Base-by-base conservation (phyloP, 2,888 invertebrate genomes). In the Dilophus febrilis region DNA sequence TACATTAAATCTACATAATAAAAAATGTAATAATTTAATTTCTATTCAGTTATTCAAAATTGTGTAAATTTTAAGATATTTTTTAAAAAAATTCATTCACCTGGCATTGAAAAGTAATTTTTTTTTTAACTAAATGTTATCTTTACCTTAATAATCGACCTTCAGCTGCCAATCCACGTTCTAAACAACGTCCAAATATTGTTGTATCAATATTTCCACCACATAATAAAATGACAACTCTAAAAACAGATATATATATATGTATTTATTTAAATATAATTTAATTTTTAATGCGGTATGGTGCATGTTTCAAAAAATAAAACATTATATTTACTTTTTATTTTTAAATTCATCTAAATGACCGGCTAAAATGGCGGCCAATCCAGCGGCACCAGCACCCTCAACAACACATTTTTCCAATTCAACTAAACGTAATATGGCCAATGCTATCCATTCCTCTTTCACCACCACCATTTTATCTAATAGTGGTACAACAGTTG, bases 151-250 rank as follows among this genome's bases (percentile, higher is more conserved):
- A 66, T 53, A 84, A 64, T 4, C 84, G 68, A 26, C 86, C 84
- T 55, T 90, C 90, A 1, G 82, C 86, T 0, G 90, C 90, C 46
- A 91, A 59, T 1, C 90, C 90, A 39, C 90, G 68, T 58, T 91
- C 91, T 49, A 91, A 62, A 48, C 88, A 88, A 14, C 88, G 69
- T 0, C 90, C 90, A 44, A 91, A 67, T 33, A 88, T 80, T 0
- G 90, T 88, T 5, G 88, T 88, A 59, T 91, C 91, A 41, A 91
- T 91, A 64, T 91, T 91, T 32, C 91, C 90, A 1, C 86, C 86
- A 49, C 86, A 86, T 1, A 90, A 62, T 31, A 83, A 74, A 42
- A 87, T 68, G 1, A 87, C 88, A 27, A 90, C 83, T 51, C 88
- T 88, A 53, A n/a, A n/a, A 40, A 65, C 60, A 44, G 10, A 22